phyloP scores from a whole-genome alignment of 2,888 invertebrate species.

The Drosophila mulleri region DNA sequence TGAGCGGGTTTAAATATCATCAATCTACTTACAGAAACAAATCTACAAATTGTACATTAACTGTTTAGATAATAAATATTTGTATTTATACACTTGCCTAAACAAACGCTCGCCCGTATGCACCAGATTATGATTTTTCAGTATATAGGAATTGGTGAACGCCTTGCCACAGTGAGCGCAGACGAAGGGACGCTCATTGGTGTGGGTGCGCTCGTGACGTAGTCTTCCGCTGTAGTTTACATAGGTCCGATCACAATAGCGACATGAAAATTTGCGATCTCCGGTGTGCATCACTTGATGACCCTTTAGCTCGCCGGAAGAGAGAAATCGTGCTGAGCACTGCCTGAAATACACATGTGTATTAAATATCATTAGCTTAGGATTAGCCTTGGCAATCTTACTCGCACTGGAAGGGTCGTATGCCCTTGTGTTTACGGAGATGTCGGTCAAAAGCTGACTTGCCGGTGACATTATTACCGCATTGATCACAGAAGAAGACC shows the following conservation, averaged over 20 bases:
- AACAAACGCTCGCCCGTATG: slow-evolving; percentile 81
- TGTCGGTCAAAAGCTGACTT: slow-evolving; percentile 78
- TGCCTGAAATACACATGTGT: slow-evolving; percentile 45
- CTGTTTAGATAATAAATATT: slow-evolving; percentile 3
- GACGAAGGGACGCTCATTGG: slow-evolving; percentile 79
- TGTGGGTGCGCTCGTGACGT: slow-evolving; percentile 80
- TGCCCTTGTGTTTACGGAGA: slow-evolving; percentile 80
- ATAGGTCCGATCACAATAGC: slow-evolving; percentile 75
- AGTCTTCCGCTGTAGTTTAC: slow-evolving; percentile 79
- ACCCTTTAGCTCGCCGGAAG: slow-evolving; percentile 78
- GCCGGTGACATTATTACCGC: slow-evolving; percentile 76
- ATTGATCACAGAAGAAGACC: slow-evolving; percentile 80
- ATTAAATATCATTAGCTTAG: not conserved
- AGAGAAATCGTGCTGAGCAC: slow-evolving; percentile 78
- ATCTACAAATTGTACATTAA: not conserved
- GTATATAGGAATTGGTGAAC: slow-evolving; percentile 80
- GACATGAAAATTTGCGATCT: slow-evolving; percentile 76
- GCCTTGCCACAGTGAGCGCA: slow-evolving; percentile 76
- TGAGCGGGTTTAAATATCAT: slow-evolving; percentile 8
- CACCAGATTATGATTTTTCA: slow-evolving; percentile 80
- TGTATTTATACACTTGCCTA: slow-evolving; percentile 51
- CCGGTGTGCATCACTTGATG: slow-evolving; percentile 81
- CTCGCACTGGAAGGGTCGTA: slow-evolving; percentile 81
- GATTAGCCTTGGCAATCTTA: slow-evolving; percentile 40
- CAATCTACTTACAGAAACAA: slow-evolving; percentile 1